Evolutionary conservation across 2,113 vertebrate species (phyloP).

Genomic region (Upupa epops): DNA sequence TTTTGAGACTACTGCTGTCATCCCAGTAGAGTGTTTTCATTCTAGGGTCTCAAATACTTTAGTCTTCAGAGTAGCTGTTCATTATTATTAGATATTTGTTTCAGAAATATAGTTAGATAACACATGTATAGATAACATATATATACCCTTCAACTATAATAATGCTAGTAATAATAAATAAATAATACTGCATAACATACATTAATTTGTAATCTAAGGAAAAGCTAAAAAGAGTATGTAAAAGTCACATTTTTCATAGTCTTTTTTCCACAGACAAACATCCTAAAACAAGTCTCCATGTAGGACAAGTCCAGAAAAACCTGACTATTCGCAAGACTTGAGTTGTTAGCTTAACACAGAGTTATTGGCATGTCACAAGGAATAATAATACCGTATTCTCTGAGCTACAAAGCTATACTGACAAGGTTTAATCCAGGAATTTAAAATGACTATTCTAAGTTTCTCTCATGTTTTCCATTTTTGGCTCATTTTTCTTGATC

Average conservation of each 20-base stretch:
- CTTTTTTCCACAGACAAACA: neutral
- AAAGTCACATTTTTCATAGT: neutral
- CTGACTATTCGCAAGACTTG: neutral
- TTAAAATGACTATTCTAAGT: neutral
- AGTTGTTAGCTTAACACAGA: neutral
- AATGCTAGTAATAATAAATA: no score
- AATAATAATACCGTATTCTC: neutral
- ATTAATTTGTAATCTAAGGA: neutral
- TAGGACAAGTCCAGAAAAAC: neutral
- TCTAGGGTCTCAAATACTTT: neutral
- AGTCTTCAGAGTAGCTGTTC: neutral
- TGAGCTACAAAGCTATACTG: neutral
- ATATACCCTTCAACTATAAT: neutral
- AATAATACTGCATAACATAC: no score
- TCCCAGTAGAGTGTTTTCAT: neutral
- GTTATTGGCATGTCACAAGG: neutral
- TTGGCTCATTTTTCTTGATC: neutral
- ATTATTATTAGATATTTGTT: neutral
- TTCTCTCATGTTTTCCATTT: neutral
- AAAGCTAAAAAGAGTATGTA: neutral
- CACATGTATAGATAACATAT: neutral
- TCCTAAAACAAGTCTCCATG: neutral
- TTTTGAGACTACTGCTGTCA: neutral
- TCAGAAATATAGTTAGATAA: neutral
- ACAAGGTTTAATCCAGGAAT: neutral